Evolutionary conservation across 2,888 invertebrate species (phyloP).

Genomic region (Drosophila phalerata): DNA sequence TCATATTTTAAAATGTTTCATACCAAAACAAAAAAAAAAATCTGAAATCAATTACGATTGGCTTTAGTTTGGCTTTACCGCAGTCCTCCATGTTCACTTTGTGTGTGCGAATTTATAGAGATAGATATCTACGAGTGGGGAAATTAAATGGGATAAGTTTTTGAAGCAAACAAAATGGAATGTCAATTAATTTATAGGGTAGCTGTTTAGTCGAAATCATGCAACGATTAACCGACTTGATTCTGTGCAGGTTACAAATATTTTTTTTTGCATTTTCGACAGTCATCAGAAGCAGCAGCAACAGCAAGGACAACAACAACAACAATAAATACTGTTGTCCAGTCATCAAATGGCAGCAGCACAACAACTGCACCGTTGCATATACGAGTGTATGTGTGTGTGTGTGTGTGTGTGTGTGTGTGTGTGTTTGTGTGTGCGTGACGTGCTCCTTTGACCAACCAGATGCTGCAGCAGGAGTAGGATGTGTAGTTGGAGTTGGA

Average conservation of each 20-base stretch:
- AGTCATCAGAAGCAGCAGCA: slow-evolving; percentile 44
- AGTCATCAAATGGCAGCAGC: slow-evolving; percentile 52
- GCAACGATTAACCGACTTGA: not conserved
- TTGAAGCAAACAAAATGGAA: not conserved
- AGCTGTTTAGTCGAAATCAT: slow-evolving; percentile 5
- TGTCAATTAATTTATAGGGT: slow-evolving; percentile 11
- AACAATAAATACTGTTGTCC: not conserved
- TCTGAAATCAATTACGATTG: no score
- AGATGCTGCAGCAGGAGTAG: slow-evolving; percentile 36
- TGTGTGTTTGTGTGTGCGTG: slow-evolving; percentile 33
- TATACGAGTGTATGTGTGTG: slow-evolving; percentile 36
- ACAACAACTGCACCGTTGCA: slow-evolving; percentile 54
- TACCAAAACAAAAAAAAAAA: no score
- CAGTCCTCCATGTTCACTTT: not conserved
- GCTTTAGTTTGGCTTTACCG: no score
- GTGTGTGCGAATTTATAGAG: not conserved
- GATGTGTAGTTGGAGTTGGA: not conserved
- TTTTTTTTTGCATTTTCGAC: slow-evolving; percentile 36
- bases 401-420: slow-evolving; percentile 37
- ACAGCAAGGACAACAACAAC: slow-evolving; percentile 31
- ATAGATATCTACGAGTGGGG: not conserved
- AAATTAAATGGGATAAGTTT: no score
- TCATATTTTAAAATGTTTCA: no score
- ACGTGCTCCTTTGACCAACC: slow-evolving; percentile 55
- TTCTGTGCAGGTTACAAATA: not conserved